Percentiles rank a stretch among this genome's conserved stretches.
Conservation (phyloP, 2,113 vertebrate genomes). For the Hippocampus abdominalis region DNA sequence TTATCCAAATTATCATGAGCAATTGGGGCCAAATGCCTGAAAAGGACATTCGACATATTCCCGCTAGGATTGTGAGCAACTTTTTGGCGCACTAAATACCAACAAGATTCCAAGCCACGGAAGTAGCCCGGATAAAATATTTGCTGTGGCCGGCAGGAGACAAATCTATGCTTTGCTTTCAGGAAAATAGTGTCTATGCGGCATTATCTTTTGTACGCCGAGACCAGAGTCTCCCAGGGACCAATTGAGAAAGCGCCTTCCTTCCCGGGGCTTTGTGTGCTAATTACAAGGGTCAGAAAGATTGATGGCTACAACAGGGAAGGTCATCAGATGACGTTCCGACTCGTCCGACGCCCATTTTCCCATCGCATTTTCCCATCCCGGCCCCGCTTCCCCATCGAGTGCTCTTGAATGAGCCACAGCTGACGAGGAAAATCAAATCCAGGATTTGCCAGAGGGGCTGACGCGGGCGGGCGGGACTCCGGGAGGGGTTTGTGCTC, state of each 20-base stretch:
- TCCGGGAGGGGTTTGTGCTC: constrained; percentile 37
- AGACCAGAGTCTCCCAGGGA: constrained; percentile 65
- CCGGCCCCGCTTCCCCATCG: background rate
- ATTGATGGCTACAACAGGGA: constrained; percentile 67
- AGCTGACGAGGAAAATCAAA: constrained; percentile 32
- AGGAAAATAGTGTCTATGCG: constrained; percentile 69
- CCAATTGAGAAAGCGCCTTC: constrained; percentile 63
- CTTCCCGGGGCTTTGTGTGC: constrained; percentile 67
- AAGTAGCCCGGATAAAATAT: constrained; percentile 67
- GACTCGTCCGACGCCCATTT: constrained; percentile 20
- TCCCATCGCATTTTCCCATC: background rate
- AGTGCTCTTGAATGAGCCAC: constrained; percentile 27
- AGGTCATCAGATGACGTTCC: constrained; percentile 53
- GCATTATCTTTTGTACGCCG: constrained; percentile 69
- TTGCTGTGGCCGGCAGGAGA: constrained; percentile 66
- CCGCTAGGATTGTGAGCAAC: constrained; percentile 54
- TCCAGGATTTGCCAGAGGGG: constrained; percentile 24
- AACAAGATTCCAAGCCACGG: constrained; percentile 58
- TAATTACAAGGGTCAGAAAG: constrained; percentile 70
- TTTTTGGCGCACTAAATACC: constrained; percentile 63
- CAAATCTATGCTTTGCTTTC: constrained; percentile 69
- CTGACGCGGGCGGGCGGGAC: constrained; percentile 16
- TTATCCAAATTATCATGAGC: no score
- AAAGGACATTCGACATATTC: constrained; percentile 46
- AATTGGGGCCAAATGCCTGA: no score